Evolutionary conservation across 2,888 invertebrate species (phyloP).

Genomic region (Acrobasis repandana): DNA sequence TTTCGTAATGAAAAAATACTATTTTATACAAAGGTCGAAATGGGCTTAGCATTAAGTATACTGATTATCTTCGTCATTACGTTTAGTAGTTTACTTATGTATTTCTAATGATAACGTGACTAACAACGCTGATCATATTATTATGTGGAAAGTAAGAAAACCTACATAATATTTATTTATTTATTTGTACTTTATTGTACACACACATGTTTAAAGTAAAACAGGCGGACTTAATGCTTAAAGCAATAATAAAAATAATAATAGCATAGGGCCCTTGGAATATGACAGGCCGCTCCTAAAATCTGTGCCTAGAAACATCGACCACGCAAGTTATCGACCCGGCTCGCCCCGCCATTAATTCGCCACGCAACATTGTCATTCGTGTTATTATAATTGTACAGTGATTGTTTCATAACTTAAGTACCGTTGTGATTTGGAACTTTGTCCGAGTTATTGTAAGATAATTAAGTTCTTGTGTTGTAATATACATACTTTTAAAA

Average conservation of each 20-base stretch:
- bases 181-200: too few species aligned
- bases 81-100: too few species aligned
- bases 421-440: not conserved
- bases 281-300: constrained; percentile 6
- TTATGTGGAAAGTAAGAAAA: too few species aligned
- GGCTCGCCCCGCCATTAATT: constrained; percentile 14
- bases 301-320: constrained; percentile 15
- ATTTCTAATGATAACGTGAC: too few species aligned
- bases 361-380: constrained; percentile 20
- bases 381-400: constrained; percentile 17
- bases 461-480: not conserved
- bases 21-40: too few species aligned
- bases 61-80: too few species aligned
- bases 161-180: too few species aligned
- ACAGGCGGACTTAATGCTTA: too few species aligned
- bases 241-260: not conserved
- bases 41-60: too few species aligned
- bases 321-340: constrained; percentile 20
- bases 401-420: constrained; percentile 11
- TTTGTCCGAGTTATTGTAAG: not conserved
- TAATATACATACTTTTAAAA: not conserved
- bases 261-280: not conserved
- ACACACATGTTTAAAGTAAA: too few species aligned
- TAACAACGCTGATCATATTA: too few species aligned
- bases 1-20: too few species aligned